Evolutionary conservation across 2,888 invertebrate genomes (phyloP).

Genomic region (Tachina lurida): DNA sequence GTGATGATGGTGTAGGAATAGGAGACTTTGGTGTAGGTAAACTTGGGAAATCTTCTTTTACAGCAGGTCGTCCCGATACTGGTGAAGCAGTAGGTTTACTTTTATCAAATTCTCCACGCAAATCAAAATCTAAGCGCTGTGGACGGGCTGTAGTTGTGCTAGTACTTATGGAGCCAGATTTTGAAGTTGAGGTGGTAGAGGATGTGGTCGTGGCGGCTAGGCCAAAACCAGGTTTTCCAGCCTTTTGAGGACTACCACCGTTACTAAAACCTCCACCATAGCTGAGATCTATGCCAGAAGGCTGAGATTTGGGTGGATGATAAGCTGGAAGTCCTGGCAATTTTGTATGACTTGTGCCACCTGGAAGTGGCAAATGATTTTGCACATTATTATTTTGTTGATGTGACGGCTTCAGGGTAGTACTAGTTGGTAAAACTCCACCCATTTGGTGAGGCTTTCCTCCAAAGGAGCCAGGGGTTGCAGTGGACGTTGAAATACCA

Average conservation of each 20-base stretch:
- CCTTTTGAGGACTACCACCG: constrained; percentile 66
- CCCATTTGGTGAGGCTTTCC: constrained; percentile 46
- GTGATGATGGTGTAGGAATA: constrained; percentile 58
- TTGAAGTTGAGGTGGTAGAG: constrained; percentile 73
- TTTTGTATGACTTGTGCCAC: constrained; percentile 72
- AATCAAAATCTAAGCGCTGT: constrained; percentile 72
- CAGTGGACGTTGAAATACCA: not conserved
- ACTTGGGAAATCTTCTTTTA: constrained; percentile 79
- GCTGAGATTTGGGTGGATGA: constrained; percentile 78
- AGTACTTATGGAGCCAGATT: constrained; percentile 65
- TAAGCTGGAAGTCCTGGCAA: constrained; percentile 76
- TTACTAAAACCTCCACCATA: constrained; percentile 75
- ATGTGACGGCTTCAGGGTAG: constrained; percentile 40
- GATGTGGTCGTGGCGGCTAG: constrained; percentile 75
- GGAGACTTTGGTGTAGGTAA: constrained; percentile 77
- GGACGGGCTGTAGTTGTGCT: constrained; percentile 73
- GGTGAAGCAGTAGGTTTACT: constrained; percentile 67
- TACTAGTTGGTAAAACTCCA: constrained; percentile 32
- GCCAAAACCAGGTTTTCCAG: constrained; percentile 75
- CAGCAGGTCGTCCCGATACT: constrained; percentile 73
- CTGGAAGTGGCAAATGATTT: constrained; percentile 54
- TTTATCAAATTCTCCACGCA: constrained; percentile 72
- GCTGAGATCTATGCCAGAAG: constrained; percentile 80
- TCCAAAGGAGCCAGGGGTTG: not conserved
- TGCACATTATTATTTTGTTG: constrained; percentile 49